Base-by-base conservation (phyloP, 1,140 invertebrate species). In the Palaemon carinicauda region DNA sequence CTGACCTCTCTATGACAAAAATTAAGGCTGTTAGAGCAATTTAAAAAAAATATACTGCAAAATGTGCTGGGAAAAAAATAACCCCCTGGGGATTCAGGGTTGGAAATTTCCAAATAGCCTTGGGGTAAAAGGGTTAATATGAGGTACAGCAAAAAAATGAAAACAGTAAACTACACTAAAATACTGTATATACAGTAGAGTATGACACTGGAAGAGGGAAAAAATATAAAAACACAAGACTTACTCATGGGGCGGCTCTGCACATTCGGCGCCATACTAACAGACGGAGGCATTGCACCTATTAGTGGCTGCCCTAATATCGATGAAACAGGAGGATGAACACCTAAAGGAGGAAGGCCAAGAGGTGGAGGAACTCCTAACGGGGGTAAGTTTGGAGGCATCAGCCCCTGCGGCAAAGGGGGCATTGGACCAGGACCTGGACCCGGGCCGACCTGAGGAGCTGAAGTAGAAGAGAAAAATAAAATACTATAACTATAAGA, bases 371-470 rank as follows among this genome's bases (percentile, higher is more conserved):
- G 84, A 33, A 89, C 73, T n/a, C 88, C 88, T 53, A 89, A 27
- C 17, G 88, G 83, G 27, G 89, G 88, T 71, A 89, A 75, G 60
- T 87, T 88, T 19, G 88, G 87, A 15, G 87, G 89, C 88, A 88
- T 85, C 65, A 87, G 80, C 1, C 90, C 90, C 33, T 90, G 89
- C 17, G 90, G 87, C 7, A 91, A 80, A 10, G 89, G 90, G 33
- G 90, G 88, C 71, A 89, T 82, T 4, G 84, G 80, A 7, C 84
- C 88, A 65, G 75, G 89, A 41, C 83, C 83, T 52, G n/a, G 75
- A 10, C 83, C 83, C 31, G 33, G 83, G 31, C 83, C 83, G 53
- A 80, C 77, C 51, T 86, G 83, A 29, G 83, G 83, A 10, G 83
- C 83, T 86, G 60, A 24, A 41, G 51, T 29, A 60, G 51, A n/a